Base-by-base conservation (phyloP, 2,888 invertebrate genomes). In the Agrochola macilenta region DNA sequence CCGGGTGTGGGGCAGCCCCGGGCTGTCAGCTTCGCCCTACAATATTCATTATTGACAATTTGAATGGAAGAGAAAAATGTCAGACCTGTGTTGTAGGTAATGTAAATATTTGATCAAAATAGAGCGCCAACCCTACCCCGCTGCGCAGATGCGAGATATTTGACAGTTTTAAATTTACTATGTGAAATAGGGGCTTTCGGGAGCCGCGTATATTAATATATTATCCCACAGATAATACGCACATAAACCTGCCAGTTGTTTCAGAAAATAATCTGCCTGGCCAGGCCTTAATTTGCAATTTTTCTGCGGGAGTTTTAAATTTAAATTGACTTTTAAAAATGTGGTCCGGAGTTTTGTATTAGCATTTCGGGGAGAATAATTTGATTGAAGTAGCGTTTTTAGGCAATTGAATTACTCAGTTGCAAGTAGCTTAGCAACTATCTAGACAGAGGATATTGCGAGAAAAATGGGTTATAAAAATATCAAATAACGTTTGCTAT, bases 71-170 rank as follows among this genome's bases (percentile, higher is more conserved):
- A 92, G 92, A 93, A 94, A 95, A 94, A 94, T 91, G 95, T 94
- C 95, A 93, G 93, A 93, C 94, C 93, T 93, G 89, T 89, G 92
- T 94, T 94, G 91, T 91, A 90, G 88, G 89, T 89, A 87, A 91
- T 90, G 91, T 95, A 92, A 95, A 95, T 96, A 95, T 95, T 95
- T 95, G 93, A 95, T 93, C 89, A 88, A 88, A 89, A 91, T 90
- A 90, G 89, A 88, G 85, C 80, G 81, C 85, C 90, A 81, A 79
- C 81, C 84, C 88, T 87, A 89, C 84, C 87, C 90, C 90, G 89
- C 87, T 85, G 84, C 77, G 89, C 90, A 90, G 89, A 90, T 90
- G 89, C 85, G 85, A 88, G 82, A 85, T 87, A 84, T 89, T 89
- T 89, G 90, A 90, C 89, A 87, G 81, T 84, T 88, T 85, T 87